Evolutionary conservation across 2,797 vertebrate genomes (phyloP).

Genomic region (Gouania willdenowi): DNA sequence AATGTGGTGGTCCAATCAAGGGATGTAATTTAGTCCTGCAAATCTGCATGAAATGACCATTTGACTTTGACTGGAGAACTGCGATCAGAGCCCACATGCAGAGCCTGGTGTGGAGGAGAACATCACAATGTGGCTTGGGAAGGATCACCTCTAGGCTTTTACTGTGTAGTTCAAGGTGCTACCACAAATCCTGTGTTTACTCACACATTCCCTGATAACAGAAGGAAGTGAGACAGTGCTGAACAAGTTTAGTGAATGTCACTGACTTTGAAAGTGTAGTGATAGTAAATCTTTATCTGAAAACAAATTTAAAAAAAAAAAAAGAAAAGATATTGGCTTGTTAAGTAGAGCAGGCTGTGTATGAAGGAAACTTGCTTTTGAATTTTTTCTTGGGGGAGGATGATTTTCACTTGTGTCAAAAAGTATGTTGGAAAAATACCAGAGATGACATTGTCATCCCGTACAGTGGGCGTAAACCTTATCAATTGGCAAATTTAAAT

Average conservation of each 20-base stretch:
- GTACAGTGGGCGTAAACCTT: no score
- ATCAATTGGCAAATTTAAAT: no score
- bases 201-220: conserved; percentile 5
- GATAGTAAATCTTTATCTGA: conserved; percentile 2
- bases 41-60: conserved; percentile 59
- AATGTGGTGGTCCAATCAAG: conserved; percentile 37
- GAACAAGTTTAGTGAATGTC: conserved; percentile 20
- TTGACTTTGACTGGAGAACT: conserved; percentile 29
- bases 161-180: not conserved
- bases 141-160: conserved; percentile 1
- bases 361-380: conserved; percentile 8
- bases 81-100: conserved; percentile 3
- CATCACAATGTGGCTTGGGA: not conserved
- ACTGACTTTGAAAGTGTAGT: conserved; percentile 12
- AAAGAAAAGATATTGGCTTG: conserved; percentile 17
- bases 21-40: conserved; percentile 47
- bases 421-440: no score
- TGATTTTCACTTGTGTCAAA: not conserved
- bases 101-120: not conserved
- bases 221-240: no score
- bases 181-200: not conserved
- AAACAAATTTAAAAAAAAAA: not conserved
- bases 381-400: conserved; percentile 13
- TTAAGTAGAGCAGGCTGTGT: conserved; percentile 1
- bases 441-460: no score